These are phyloP conservation scores for Eurystomus glaucurus DNA, from an alignment of 2,797 vertebrate species.

Conservation along the genomic window DNA sequence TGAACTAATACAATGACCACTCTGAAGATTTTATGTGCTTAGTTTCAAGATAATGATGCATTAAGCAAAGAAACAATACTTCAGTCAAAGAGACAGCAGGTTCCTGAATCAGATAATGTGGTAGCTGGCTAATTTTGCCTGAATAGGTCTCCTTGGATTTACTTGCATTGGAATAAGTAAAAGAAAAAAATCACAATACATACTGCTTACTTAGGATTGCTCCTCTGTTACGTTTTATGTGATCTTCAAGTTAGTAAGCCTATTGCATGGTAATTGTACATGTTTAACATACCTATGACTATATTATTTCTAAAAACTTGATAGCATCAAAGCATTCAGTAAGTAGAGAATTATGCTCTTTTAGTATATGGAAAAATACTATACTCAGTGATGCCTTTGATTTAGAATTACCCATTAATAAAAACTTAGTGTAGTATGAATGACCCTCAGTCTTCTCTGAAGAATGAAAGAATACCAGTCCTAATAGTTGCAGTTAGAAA, in stretches of 20 bases:
- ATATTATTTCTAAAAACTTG: not conserved
- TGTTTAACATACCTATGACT: not conserved
- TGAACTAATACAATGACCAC: not conserved
- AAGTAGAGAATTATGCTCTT: not conserved
- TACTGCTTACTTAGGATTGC: not conserved
- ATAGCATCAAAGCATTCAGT: not conserved
- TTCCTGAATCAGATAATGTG: not conserved
- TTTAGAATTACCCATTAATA: not conserved
- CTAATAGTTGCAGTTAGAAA: slow-evolving; percentile 22
- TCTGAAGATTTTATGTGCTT: not conserved
- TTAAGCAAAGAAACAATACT: not conserved
- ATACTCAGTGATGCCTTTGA: not conserved
- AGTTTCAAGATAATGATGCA: not conserved
- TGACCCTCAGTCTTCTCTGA: slow-evolving; percentile 18
- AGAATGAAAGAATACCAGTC: not conserved
- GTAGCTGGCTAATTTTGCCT: not conserved
- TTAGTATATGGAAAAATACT: not conserved
- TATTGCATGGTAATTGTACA: not conserved
- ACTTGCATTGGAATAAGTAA: not conserved
- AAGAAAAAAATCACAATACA: not conserved
- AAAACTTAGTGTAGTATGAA: slow-evolving; percentile 11
- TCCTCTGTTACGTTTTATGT: not conserved
- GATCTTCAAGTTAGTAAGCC: not conserved
- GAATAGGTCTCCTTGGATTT: not conserved
- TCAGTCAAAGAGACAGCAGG: not conserved